Evolutionary conservation across 2,797 vertebrate genomes (phyloP), one percentile per base, ranked within the genome.

Genomic region (Limnodromus scolopaceus): DNA sequence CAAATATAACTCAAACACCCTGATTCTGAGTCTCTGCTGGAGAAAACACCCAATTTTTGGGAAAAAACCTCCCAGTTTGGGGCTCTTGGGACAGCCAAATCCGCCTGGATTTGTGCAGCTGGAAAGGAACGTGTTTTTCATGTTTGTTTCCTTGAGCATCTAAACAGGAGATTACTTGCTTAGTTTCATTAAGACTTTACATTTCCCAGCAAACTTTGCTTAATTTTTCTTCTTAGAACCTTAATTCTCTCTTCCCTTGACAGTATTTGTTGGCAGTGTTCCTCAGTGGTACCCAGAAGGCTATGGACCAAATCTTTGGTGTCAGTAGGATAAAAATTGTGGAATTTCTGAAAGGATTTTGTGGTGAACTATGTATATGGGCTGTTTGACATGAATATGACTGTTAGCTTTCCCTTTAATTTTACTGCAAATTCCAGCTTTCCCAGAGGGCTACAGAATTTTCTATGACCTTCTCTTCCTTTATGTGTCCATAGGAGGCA

Each of bases 401-500:
- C 43, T 57, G 36, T 61, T 76, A 82, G 13, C 65, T 80, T 87
- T 68, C 38, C 39, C 79, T 68, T 66, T 83, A 57, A 80, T 75
- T 87, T 88, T 86, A 41, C 23, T 91, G 34, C 41, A 55, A 86
- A 76, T 84, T 83, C 14, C 43, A 65, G 22, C 25, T 83, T 88
- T 93, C 43, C n/a, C 30, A 79, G 74, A 68, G 36, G 58, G 25
- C 16, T 34, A 45, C 22, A 84, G 65, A 49, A 17, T 84, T 95
- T 84, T 84, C 38, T 77, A 2, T 80, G 85, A 78, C 58, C 30
- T 88, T 93, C n/a, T 14, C 19, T 89, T 96, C 49, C 27, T 36
- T 72, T 82, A 18, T 49, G 32, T 87, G 16, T 76, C 69, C 27
- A 48, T 57, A 69, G 66, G 55, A 74, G 61, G 51, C 46, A 27